Evolutionary conservation across 2,797 vertebrate species (phyloP).

Genomic region (Protosalanx chinensis): DNA sequence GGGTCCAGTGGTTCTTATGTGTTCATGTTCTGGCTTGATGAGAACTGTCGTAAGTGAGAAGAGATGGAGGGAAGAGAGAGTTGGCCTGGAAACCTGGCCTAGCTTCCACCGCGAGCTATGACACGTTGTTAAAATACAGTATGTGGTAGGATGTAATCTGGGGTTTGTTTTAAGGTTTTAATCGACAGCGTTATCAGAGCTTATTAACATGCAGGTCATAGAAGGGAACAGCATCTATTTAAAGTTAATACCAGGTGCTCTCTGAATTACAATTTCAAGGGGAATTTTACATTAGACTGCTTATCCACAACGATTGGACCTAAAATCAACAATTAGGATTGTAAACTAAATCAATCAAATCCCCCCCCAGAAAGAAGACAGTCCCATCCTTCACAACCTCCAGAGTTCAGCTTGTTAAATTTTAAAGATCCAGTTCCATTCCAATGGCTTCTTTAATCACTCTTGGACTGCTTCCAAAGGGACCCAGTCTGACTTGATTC

Average conservation of each 20-base stretch:
- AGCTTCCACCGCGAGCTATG: constrained; percentile 2
- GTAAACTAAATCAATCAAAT: not conserved
- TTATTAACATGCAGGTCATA: constrained; percentile 10
- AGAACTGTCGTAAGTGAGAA: constrained; percentile 13
- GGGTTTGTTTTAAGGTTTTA: not conserved
- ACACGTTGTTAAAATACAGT: not conserved
- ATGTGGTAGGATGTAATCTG: not conserved
- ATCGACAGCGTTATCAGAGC: not conserved
- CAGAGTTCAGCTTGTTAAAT: not conserved
- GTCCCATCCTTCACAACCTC: not conserved
- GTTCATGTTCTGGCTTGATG: constrained; percentile 1
- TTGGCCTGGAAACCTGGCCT: constrained; percentile 3
- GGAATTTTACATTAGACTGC: not conserved
- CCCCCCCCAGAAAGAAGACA: not conserved
- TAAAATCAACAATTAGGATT: not conserved
- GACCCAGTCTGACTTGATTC: constrained; percentile 1
- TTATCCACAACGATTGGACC: not conserved
- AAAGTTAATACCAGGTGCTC: not conserved
- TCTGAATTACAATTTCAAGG: not conserved
- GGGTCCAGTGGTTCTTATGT: constrained; percentile 2
- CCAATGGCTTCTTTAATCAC: not conserved
- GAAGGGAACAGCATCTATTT: not conserved
- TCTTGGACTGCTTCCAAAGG: not conserved
- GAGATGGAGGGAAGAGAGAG: constrained; percentile 8
- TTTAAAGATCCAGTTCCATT: not conserved